phyloP scores from a whole-genome alignment of 2,113 vertebrate genomes.

The Notothenia coriiceps region DNA sequence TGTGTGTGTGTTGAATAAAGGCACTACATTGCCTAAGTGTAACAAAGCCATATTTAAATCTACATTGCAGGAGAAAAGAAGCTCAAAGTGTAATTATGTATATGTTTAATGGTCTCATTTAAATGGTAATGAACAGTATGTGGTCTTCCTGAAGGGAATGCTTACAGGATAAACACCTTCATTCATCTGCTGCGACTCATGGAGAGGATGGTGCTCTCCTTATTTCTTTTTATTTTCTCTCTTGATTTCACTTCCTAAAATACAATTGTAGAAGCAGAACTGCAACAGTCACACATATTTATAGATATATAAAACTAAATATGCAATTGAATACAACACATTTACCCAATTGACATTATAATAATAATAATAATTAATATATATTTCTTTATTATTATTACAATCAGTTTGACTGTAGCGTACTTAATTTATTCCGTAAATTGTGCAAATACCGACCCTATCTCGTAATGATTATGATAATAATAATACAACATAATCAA shows the following conservation, averaged over 20 bases:
- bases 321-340: neutral
- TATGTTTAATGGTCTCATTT: conserved; percentile 59
- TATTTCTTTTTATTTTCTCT: neutral
- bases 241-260: neutral
- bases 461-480: too few relatives aligned
- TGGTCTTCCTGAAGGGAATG: conserved; percentile 48
- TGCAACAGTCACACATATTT: neutral
- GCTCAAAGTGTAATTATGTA: conserved; percentile 58
- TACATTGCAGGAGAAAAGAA: conserved; percentile 47
- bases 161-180: conserved; percentile 12
- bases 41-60: conserved; percentile 63
- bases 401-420: neutral
- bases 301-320: too few relatives aligned
- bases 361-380: neutral
- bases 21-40: neutral
- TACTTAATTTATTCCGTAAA: too few relatives aligned
- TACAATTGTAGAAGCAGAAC: neutral
- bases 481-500: too few relatives aligned
- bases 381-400: neutral
- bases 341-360: neutral
- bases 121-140: conserved; percentile 71
- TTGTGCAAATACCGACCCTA: too few relatives aligned
- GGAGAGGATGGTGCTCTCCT: neutral
- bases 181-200: conserved; percentile 20
- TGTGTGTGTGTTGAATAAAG: neutral